These are phyloP conservation scores for Macrobrachium rosenbergii DNA, from an alignment of 1,140 invertebrate genomes.

Conservation along the genomic window DNA sequence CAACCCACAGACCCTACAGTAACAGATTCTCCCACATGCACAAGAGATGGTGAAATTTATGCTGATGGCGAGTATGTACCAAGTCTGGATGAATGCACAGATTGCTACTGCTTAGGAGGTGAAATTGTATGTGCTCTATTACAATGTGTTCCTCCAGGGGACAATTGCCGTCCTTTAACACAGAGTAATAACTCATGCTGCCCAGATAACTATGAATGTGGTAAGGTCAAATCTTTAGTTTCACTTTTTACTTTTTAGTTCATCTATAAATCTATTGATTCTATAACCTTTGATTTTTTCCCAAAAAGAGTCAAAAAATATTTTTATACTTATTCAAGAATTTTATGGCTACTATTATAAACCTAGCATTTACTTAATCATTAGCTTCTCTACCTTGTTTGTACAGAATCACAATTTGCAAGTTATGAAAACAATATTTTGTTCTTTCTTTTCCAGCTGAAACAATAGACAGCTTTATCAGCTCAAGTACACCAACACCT, in stretches of 20 bases:
- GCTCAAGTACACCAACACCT: too few relatives aligned
- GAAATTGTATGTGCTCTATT: conserved; percentile 64
- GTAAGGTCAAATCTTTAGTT: conserved; percentile 43
- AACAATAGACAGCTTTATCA: too few relatives aligned
- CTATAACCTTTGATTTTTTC: too few relatives aligned
- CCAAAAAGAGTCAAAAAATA: too few relatives aligned
- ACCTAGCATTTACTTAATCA: too few relatives aligned
- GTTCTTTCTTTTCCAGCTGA: too few relatives aligned
- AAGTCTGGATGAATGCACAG: conserved; percentile 67
- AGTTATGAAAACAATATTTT: too few relatives aligned
- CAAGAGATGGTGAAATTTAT: conserved; percentile 67
- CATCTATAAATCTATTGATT: too few relatives aligned
- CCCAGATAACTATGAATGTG: conserved; percentile 58
- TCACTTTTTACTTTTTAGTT: neutral
- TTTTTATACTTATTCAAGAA: too few relatives aligned
- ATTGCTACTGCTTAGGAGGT: conserved; percentile 66
- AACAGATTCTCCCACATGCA: conserved; percentile 62
- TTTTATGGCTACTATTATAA: too few relatives aligned
- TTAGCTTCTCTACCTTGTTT: too few relatives aligned
- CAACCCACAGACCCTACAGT: neutral
- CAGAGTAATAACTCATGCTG: conserved; percentile 41
- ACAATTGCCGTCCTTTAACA: conserved; percentile 34
- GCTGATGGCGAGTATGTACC: conserved; percentile 67
- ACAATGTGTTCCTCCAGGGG: conserved; percentile 63
- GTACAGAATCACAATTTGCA: too few relatives aligned